Evolutionary conservation across 2,113 vertebrate species (phyloP).

Genomic region (Anguilla japonica): DNA sequence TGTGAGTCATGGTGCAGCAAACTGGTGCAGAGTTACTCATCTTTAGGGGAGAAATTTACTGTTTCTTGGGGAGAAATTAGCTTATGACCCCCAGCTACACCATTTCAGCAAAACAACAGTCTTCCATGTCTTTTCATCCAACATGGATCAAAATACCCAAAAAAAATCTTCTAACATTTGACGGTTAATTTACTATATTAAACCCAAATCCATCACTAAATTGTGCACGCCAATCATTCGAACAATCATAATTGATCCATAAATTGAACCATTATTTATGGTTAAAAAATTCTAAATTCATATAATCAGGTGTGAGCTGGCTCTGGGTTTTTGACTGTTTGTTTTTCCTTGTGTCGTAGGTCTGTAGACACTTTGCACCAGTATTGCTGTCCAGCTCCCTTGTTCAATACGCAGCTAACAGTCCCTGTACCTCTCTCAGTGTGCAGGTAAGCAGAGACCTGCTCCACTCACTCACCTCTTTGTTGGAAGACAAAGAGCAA

Average conservation of each 20-base stretch:
- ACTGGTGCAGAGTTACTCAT: constrained; percentile 39
- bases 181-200: not conserved
- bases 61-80: constrained; percentile 15
- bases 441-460: constrained; percentile 73
- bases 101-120: not conserved
- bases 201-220: not conserved
- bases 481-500: not conserved
- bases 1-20: constrained; percentile 4
- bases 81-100: not conserved
- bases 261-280: not conserved
- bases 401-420: constrained; percentile 71
- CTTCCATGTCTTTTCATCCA: not conserved
- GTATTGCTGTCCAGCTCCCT: constrained; percentile 69
- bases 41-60: not conserved
- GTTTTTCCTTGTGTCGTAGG: constrained; percentile 76
- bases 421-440: constrained; percentile 72
- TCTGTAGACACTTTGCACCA: constrained; percentile 73
- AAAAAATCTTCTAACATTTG: not conserved
- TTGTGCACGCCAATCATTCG: not conserved
- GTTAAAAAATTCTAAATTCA: not conserved
- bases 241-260: not conserved
- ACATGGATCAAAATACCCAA: not conserved
- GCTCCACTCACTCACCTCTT: constrained; percentile 42
- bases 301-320: constrained; percentile 32
- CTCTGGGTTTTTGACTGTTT: constrained; percentile 62